Evolutionary conservation across 2,797 vertebrate species (phyloP).

Genomic region (Leptatherina wallacei): DNA sequence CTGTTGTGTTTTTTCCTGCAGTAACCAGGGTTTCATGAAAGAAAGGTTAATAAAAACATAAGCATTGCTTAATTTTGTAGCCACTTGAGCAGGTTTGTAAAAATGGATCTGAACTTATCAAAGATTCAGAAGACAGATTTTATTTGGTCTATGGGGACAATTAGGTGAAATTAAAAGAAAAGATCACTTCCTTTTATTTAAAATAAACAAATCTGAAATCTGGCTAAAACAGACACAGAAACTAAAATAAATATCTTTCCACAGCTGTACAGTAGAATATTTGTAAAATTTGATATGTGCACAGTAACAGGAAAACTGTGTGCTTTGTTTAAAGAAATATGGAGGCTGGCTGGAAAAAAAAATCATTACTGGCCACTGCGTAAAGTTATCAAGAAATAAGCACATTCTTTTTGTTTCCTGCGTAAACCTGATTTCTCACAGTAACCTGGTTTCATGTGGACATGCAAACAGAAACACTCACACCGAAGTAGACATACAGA

Average conservation of each 20-base stretch:
- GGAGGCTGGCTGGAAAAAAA: slow-evolving; percentile 24
- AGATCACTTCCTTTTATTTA: slow-evolving; percentile 13
- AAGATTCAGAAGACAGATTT: not conserved
- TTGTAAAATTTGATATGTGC: not conserved
- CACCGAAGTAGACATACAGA: slow-evolving; percentile 11
- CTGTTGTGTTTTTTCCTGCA: not conserved
- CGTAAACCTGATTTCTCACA: slow-evolving; percentile 29
- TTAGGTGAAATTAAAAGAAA: slow-evolving; percentile 10
- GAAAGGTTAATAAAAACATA: not conserved
- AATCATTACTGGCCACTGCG: slow-evolving; percentile 22
- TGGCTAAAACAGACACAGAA: slow-evolving; percentile 6
- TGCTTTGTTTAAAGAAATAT: slow-evolving; percentile 18
- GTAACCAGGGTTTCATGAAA: not conserved
- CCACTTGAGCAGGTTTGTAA: slow-evolving; percentile 6
- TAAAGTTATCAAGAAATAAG: slow-evolving; percentile 34
- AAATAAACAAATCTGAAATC: slow-evolving; percentile 33
- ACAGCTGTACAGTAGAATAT: slow-evolving; percentile 20
- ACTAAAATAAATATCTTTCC: slow-evolving; percentile 1
- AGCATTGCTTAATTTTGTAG: not conserved
- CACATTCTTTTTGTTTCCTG: slow-evolving; percentile 31
- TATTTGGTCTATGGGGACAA: slow-evolving; percentile 1
- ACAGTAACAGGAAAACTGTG: slow-evolving; percentile 1
- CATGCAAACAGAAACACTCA: slow-evolving; percentile 17
- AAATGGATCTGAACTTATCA: not conserved
- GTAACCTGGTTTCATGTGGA: slow-evolving; percentile 7